Base-by-base conservation (phyloP, 1,140 invertebrate species). In the Prorops nasuta region DNA sequence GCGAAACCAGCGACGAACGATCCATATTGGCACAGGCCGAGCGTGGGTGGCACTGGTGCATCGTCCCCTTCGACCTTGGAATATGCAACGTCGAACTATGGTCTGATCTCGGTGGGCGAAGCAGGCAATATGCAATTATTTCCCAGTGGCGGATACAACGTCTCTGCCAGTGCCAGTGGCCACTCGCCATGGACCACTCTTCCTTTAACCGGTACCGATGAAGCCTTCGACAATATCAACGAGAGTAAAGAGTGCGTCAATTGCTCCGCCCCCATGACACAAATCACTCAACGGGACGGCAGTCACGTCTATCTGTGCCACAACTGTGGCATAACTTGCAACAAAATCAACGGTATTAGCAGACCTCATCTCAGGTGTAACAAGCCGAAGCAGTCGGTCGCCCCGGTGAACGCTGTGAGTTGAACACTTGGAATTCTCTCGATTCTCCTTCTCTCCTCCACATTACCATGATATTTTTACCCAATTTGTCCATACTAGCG, bases 301-400 rank as follows among this genome's bases (percentile, higher is more conserved):
- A 91, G 88, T 17, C 91, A 92, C 6, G 89, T 94, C 69, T 94
- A 93, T 73, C 79, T 95, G 43, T 96, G 93, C 79, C 94, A 94
- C 71, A 89, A 90, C 35, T 96, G 94, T 74, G 89, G 80, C 19
- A 80, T 91, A 15, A 92, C 91, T 79, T 89, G 84, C 70, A 86
- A 89, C 69, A 87, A 89, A 70, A 92, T 94, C 74, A 92, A 94
- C 74, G 91, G 91, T n/a, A 83, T 90, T 57, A 93, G 89, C 76
- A 80, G 93, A 63, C 89, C 90, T 7, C 78, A 87, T 9, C 81
- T 89, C 14, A 60, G 69, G 21, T 71, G 70, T 16, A 56, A 60
- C 4, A 76, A 76, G 45, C 68, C 72, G 19, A 87, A 87, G 63
- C 81, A 85, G 41, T 52, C 67, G 1, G 64, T 72, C 1, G 46